Evolutionary conservation across 1,140 invertebrate species (phyloP).

Genomic region (Magallana angulata): DNA sequence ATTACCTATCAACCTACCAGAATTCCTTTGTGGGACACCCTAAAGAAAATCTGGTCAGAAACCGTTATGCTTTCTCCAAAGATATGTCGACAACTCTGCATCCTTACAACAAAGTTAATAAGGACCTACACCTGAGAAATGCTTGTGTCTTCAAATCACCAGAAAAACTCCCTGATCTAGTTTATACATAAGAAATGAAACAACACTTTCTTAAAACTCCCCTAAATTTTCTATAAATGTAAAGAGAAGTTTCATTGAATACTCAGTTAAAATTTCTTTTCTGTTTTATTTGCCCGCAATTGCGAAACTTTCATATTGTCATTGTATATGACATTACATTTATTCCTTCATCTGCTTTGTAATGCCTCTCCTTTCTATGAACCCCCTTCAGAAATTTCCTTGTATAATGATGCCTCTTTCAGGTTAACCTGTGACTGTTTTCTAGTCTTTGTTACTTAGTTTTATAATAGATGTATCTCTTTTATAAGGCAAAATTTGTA

Average conservation of each 20-base stretch:
- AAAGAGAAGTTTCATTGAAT: neutral
- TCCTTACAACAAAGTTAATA: conserved; percentile 61
- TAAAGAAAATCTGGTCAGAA: conserved; percentile 35
- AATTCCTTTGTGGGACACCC: conserved; percentile 48
- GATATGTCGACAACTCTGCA: conserved; percentile 64
- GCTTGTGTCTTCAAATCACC: conserved; percentile 53
- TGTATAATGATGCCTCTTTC: no score
- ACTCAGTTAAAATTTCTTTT: conserved; percentile 7
- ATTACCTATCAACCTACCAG: conserved; percentile 63
- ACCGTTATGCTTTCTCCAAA: conserved; percentile 60
- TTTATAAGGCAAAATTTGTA: neutral
- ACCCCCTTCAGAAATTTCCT: no score
- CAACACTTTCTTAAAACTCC: neutral
- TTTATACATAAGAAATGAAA: conserved; percentile 3
- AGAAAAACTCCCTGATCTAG: conserved; percentile 53
- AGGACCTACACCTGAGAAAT: conserved; percentile 63
- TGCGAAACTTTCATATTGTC: no score
- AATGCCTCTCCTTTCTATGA: neutral
- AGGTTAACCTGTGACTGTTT: neutral
- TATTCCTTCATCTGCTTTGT: neutral
- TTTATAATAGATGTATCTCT: neutral
- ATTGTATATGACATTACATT: neutral
- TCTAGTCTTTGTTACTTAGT: conserved; percentile 2
- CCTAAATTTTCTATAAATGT: neutral
- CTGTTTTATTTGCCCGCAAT: no score